A percentile compares a stretch with the other conserved stretches of the same genome.
These are phyloP conservation scores for Apocheima hispidaria DNA, from an alignment of 2,888 invertebrate species.

Conservation along the genomic window DNA sequence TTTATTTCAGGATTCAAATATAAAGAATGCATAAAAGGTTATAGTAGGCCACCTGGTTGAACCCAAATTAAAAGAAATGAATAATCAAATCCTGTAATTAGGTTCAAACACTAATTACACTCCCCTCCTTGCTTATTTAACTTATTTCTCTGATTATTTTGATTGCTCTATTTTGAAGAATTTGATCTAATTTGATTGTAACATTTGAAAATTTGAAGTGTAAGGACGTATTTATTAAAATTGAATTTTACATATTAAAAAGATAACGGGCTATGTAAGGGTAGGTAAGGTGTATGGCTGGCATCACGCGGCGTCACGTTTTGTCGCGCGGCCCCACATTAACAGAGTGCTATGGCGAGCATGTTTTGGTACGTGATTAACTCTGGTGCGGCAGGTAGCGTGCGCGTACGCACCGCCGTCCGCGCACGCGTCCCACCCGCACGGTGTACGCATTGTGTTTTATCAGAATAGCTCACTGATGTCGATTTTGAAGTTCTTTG, in stretches of 20 bases:
- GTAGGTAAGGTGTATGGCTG: constrained; percentile 30
- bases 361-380: constrained; percentile 79
- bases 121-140: no score
- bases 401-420: constrained; percentile 7
- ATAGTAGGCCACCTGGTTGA: no score
- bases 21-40: not conserved
- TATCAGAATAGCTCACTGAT: constrained; percentile 36
- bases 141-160: no score
- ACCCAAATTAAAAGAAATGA: no score
- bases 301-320: constrained; percentile 50
- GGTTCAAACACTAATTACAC: no score
- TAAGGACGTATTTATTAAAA: no score
- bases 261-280: not conserved
- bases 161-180: no score
- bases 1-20: not conserved
- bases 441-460: constrained; percentile 54
- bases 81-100: no score
- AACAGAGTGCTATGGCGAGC: constrained; percentile 79
- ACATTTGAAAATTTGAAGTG: no score
- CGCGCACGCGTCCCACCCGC: constrained; percentile 28
- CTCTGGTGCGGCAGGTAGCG: constrained; percentile 50
- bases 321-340: constrained; percentile 57
- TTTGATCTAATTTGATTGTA: no score
- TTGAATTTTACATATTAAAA: no score
- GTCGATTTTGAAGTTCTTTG: not conserved